Evolutionary conservation across 2,797 vertebrate species (phyloP).

Genomic region (Trachops cirrhosus): DNA sequence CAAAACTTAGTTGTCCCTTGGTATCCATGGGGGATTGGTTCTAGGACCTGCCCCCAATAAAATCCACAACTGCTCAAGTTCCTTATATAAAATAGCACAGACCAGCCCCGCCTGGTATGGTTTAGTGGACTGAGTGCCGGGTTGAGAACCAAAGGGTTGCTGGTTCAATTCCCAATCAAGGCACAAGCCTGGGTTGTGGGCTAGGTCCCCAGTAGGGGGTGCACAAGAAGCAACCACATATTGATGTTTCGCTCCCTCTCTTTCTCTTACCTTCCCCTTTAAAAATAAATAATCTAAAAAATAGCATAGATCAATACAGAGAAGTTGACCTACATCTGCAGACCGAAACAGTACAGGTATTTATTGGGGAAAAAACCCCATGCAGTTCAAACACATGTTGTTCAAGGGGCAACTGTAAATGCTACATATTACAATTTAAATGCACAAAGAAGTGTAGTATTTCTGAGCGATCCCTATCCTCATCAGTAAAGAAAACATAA

Average conservation of each 20-base stretch:
- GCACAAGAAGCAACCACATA: too few relatives aligned
- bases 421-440: neutral
- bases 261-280: too few relatives aligned
- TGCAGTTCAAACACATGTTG: neutral
- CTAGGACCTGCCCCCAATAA: neutral
- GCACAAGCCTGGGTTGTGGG: too few relatives aligned
- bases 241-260: too few relatives aligned
- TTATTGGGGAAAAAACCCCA: neutral
- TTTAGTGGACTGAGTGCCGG: too few relatives aligned
- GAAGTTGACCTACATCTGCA: neutral
- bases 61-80: neutral
- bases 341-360: neutral
- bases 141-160: too few relatives aligned
- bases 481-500: neutral
- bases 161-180: too few relatives aligned
- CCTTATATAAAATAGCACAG: neutral
- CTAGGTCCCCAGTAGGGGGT: too few relatives aligned
- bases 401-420: neutral
- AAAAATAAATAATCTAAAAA: neutral
- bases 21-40: neutral
- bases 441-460: neutral
- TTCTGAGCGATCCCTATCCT: neutral
- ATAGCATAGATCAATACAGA: neutral
- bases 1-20: neutral
- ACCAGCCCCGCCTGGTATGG: neutral